Evolutionary conservation across 1,140 invertebrate species (phyloP), one percentile per base, ranked within the genome.

Genomic region (Drosophila pandora): DNA sequence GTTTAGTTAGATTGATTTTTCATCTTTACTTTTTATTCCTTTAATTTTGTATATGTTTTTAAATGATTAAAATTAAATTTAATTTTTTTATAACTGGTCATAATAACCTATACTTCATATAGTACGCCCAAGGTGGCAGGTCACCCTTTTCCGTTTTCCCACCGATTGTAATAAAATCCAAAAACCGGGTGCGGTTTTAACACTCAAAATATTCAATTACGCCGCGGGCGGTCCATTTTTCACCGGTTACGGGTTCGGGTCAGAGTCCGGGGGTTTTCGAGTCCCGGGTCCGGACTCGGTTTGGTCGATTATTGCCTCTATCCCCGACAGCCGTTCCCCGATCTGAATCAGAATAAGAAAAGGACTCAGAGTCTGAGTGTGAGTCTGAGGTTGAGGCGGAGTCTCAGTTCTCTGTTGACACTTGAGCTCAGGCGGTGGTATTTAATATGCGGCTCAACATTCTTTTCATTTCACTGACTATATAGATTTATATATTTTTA

Each of bases 131-230:
- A 37, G 59, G 76, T 76, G 47, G 49, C 28, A 1, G 57, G 10
- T 32, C 39, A 53, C 32, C 41, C 13, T 49, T 47, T 25, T 58
- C 32, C 56, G 53, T 55, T 64, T 53, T 54, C 28, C 21, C 17
- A 30, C 21, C 60, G 45, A 57, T 32, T 32, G 32, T 30, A 39
- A 67, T 25, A 23, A 57, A 75, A 71, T 52, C 57, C 65, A 12
- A 12, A 37, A 37, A 12, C 34, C 34, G 70, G 71, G 70, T 87
- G 83, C 83, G 83, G 83, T 87, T 87, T 85, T 82, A 76, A 79
- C 83, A 88, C 83, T 88, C 79, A 59, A 88, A 88, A 88, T 88
- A 88, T 88, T 88, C 83, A 88, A 88, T 88, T 88, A 88, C 83
- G 61, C 83, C 17, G 48, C 83, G 72, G 83, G 83, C 68, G 83